phyloP scores from a whole-genome alignment of 2,113 vertebrate species.

The Bettongia penicillata region DNA sequence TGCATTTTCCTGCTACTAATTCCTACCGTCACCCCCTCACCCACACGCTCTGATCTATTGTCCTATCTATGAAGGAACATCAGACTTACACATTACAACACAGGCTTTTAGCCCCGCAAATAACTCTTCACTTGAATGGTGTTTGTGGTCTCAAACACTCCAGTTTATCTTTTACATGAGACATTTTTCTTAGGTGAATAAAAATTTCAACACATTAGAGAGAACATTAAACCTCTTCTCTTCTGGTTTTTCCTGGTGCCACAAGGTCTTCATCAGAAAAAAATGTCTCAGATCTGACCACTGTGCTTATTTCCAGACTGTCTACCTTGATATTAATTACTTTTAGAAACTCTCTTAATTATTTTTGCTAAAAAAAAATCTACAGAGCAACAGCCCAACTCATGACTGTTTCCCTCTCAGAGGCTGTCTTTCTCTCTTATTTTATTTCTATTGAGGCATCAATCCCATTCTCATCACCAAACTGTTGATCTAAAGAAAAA shows the following conservation, averaged over 20 bases:
- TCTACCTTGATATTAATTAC: conserved; percentile 68
- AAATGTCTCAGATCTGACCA: conserved; percentile 58
- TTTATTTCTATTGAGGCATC: conserved; percentile 55
- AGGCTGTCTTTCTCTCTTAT: conserved; percentile 41
- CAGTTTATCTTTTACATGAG: conserved; percentile 61
- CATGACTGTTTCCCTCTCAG: conserved; percentile 29
- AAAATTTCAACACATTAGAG: conserved; percentile 64
- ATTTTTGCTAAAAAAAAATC: conserved; percentile 59
- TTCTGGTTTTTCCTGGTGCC: conserved; percentile 67
- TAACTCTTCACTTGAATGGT: conserved; percentile 47
- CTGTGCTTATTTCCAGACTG: conserved; percentile 56
- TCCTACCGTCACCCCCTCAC: neutral
- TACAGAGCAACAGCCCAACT: conserved; percentile 30
- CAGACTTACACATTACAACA: conserved; percentile 20
- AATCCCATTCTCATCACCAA: conserved; percentile 42
- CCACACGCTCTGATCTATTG: conserved; percentile 44
- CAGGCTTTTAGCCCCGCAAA: conserved; percentile 60
- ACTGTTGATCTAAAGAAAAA: neutral
- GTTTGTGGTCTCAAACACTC: conserved; percentile 48
- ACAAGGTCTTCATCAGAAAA: conserved; percentile 31
- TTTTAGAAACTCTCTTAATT: conserved; percentile 62
- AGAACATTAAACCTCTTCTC: conserved; percentile 40
- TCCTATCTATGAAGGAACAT: conserved; percentile 54
- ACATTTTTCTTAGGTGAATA: conserved; percentile 42
- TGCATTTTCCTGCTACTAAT: conserved; percentile 6